Evolutionary conservation across 2,113 vertebrate genomes (phyloP).

Genomic region (Pelodiscus sinensis): DNA sequence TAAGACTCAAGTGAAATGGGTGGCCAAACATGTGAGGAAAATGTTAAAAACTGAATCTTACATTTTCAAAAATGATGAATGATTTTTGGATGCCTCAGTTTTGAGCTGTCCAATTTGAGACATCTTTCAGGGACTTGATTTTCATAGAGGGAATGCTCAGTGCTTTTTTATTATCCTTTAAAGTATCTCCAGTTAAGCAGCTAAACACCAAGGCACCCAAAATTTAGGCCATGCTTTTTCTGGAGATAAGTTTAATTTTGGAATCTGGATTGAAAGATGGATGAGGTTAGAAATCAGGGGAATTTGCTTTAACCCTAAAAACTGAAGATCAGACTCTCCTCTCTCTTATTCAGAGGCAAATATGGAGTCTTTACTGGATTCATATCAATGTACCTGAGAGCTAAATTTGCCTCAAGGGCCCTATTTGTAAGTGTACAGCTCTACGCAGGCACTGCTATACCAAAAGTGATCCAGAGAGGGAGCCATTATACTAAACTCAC

Average conservation of each 20-base stretch:
- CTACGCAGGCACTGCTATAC: conserved; percentile 13
- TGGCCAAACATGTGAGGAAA: neutral
- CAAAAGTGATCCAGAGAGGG: conserved; percentile 48
- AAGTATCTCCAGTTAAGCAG: neutral
- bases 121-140: fast-evolving
- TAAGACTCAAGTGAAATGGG: neutral
- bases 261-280: neutral
- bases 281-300: neutral
- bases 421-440: neutral
- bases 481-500: conserved; percentile 35
- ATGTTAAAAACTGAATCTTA: neutral
- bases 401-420: neutral
- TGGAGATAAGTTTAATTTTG: neutral
- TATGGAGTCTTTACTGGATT: neutral
- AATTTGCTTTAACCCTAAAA: neutral
- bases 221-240: neutral
- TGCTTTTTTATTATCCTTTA: neutral
- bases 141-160: neutral
- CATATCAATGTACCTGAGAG: neutral
- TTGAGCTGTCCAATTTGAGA: neutral
- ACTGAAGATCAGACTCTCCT: neutral
- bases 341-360: neutral
- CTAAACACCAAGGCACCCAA: neutral
- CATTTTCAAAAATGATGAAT: neutral
- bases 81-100: neutral